phyloP scores from a whole-genome alignment of 1,140 invertebrate species.

The Dendroctonus valens region DNA sequence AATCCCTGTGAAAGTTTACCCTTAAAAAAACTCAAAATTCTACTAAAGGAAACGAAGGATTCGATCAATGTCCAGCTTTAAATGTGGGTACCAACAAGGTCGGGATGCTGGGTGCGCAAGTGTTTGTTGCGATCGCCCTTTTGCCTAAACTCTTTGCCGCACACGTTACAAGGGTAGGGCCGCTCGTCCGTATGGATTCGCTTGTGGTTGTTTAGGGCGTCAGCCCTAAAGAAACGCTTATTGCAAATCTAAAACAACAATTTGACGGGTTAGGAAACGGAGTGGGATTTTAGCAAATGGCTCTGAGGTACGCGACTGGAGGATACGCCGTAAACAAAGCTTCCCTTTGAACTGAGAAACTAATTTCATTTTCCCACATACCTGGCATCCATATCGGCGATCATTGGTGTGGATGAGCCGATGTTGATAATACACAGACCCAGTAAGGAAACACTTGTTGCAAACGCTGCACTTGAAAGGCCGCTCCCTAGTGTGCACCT shows the following conservation, averaged over 20 bases:
- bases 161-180: slow-evolving; percentile 65
- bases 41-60: no score
- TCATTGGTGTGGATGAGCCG: slow-evolving; percentile 79
- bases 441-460: slow-evolving; percentile 70
- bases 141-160: slow-evolving; percentile 64
- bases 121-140: slow-evolving; percentile 63
- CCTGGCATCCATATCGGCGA: slow-evolving; percentile 70
- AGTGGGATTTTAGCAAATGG: no score
- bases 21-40: no score
- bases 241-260: slow-evolving; percentile 50
- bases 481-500: slow-evolving; percentile 65
- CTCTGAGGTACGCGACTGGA: no score
- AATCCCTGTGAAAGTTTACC: no score
- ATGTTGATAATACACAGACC: slow-evolving; percentile 71
- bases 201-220: slow-evolving; percentile 58
- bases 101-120: slow-evolving; percentile 55
- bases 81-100: slow-evolving; percentile 3
- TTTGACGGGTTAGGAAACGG: no score
- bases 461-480: slow-evolving; percentile 71
- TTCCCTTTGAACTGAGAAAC: not conserved
- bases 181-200: slow-evolving; percentile 70
- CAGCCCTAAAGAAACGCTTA: slow-evolving; percentile 60
- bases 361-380: slow-evolving; percentile 43
- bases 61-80: not conserved
- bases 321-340: not conserved